Evolutionary conservation across 2,888 invertebrate genomes (phyloP), one percentile per base, ranked within the genome.

Genomic region (Sylvicola cinctus): DNA sequence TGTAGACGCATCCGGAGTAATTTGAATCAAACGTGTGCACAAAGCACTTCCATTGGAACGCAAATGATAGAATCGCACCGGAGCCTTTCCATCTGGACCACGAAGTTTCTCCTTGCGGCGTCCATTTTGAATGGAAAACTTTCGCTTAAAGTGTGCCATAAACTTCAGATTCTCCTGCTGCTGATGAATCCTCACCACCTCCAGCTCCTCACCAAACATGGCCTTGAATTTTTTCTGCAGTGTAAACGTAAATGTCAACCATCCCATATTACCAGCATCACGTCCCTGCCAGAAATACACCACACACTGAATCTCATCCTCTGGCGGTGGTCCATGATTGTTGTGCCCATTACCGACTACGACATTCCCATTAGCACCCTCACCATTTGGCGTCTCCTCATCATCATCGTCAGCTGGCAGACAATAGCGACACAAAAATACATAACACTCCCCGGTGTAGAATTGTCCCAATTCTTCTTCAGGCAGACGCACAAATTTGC

Each of bases 211-310:
- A 11, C 78, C 76, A 48, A 90, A 90, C 44, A 87, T 62, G 1
- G 75, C 65, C 52, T 87, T 84, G 54, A 91, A 90, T 54, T 84
- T 88, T 55, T 87, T 88, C 54, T 84, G 83, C 44, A 87, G 63
- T 43, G 88, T 91, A 61, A 98, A 98, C 0, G 96, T 96, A 60
- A 99, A 98, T 1, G 91, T 96, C 1, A 98, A 66, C 95, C 96
- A 99, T 38, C 96, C 98, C 95, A 98, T 98, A 60, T 98, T 96
- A 40, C 83, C 78, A 3, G 96, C 96, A 50, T 90, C 83, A 34
- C 84, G 66, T 1, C 96, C 96, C 61, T 99, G 98, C 98, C 98
- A 98, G 64, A 99, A 99, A 61, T 98, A 98, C n/a, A 96, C 95
- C 32, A 93, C 85, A 62, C 91, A 93, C 50, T 87, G 84, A 48